These are phyloP conservation scores for Chelmon rostratus DNA, from an alignment of 2,797 vertebrate genomes.

Conservation along the genomic window DNA sequence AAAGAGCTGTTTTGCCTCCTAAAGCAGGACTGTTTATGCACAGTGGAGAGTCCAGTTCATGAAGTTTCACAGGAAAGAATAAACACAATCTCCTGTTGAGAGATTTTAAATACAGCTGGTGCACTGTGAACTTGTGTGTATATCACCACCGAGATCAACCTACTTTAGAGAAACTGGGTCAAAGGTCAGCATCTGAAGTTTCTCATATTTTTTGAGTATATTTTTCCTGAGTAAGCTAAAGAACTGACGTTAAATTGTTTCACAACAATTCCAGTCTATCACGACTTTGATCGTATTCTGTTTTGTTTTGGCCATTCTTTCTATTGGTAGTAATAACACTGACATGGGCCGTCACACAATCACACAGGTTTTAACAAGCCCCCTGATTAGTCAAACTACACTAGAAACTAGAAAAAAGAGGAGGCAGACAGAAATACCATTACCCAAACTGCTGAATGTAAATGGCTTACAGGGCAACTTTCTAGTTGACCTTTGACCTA, in stretches of 20 bases:
- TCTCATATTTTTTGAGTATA: too few species aligned
- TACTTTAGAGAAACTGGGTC: slow-evolving; percentile 29
- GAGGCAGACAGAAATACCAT: not conserved
- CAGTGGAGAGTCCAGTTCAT: slow-evolving; percentile 24
- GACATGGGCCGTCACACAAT: not conserved
- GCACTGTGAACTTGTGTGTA: slow-evolving; percentile 22
- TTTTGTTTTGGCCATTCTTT: not conserved
- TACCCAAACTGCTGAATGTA: not conserved
- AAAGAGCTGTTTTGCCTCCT: not conserved
- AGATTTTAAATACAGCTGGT: slow-evolving; percentile 59
- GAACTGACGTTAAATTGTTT: not conserved
- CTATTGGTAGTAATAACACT: not conserved
- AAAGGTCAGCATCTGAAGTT: slow-evolving; percentile 37
- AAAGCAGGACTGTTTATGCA: not conserved
- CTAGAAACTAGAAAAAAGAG: not conserved
- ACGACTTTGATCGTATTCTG: not conserved
- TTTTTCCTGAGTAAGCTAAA: not conserved
- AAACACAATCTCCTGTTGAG: slow-evolving; percentile 25
- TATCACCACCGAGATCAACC: slow-evolving; percentile 8
- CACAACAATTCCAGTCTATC: not conserved
- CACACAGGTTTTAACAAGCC: not conserved
- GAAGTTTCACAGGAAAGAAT: slow-evolving; percentile 3
- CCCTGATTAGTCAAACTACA: too few species aligned
- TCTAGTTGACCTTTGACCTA: slow-evolving; percentile 21
- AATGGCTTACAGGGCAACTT: not conserved